These are phyloP conservation scores for Drosophila sucinea DNA, from an alignment of 1,140 invertebrate species.

Conservation along the genomic window DNA sequence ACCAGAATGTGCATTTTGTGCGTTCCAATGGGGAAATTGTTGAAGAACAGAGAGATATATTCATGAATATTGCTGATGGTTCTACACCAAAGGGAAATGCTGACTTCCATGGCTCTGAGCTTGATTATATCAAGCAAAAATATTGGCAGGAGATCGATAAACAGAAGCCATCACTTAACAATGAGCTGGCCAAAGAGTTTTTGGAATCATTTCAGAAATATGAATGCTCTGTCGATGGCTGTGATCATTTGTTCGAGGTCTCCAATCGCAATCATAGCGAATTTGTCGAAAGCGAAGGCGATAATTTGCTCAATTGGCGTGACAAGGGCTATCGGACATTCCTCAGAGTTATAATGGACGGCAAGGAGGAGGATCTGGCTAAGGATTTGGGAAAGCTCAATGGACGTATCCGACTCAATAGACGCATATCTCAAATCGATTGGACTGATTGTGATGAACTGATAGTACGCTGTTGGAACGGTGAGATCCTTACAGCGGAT, in stretches of 20 bases:
- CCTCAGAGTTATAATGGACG: slow-evolving; percentile 85
- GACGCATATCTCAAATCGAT: slow-evolving; percentile 84
- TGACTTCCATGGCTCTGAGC: background rate
- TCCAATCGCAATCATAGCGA: slow-evolving; percentile 83
- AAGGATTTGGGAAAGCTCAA: slow-evolving; percentile 58
- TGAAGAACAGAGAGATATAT: background rate
- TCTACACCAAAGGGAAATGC: background rate
- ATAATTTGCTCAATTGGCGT: slow-evolving; percentile 86
- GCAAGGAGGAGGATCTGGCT: background rate
- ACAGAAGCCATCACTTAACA: slow-evolving; percentile 44
- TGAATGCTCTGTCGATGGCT: slow-evolving; percentile 84
- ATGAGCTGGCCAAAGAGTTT: background rate
- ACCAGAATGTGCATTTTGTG: slow-evolving; percentile 13
- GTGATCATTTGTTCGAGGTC: slow-evolving; percentile 86
- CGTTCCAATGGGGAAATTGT: background rate
- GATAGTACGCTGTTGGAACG: slow-evolving; percentile 85
- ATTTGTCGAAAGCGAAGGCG: slow-evolving; percentile 85
- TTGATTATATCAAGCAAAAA: background rate
- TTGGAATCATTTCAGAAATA: slow-evolving; percentile 82
- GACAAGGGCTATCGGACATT: slow-evolving; percentile 85
- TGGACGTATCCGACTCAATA: slow-evolving; percentile 83
- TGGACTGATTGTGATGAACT: slow-evolving; percentile 81
- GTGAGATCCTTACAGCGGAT: slow-evolving; percentile 85
- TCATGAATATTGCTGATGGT: background rate
- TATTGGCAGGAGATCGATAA: background rate